Percentiles rank a stretch among this genome's conserved stretches.
These are phyloP conservation scores for Catocala sponsa DNA, from an alignment of 2,888 invertebrate species.

Conservation along the genomic window DNA sequence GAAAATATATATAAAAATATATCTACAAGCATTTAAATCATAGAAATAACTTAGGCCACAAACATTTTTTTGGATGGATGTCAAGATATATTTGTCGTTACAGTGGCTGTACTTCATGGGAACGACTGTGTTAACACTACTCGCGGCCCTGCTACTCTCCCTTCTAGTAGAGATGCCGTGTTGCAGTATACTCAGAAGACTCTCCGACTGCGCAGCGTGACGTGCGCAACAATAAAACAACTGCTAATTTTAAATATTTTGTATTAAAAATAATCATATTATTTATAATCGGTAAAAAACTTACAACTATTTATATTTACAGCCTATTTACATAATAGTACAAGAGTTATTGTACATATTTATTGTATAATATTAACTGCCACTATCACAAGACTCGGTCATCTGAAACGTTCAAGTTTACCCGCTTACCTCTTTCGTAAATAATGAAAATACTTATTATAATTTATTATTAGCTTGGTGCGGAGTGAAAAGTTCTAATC, in stretches of 20 bases:
- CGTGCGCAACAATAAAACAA: slow-evolving; percentile 25
- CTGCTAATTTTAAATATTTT: slow-evolving; percentile 27
- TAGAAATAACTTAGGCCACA: too few species aligned
- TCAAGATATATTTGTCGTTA: slow-evolving; percentile 42
- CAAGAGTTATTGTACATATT: slow-evolving; percentile 40
- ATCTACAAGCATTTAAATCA: too few species aligned
- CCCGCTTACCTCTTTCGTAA: too few species aligned
- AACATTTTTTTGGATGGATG: too few species aligned
- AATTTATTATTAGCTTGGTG: too few species aligned
- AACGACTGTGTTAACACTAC: slow-evolving; percentile 73
- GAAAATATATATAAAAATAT: too few species aligned
- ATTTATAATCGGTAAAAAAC: slow-evolving; percentile 60
- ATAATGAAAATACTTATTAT: too few species aligned
- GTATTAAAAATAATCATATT: slow-evolving; percentile 41
- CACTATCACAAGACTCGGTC: neutral
- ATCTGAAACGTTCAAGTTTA: neutral
- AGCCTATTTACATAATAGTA: slow-evolving; percentile 74
- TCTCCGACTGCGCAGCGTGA: slow-evolving; percentile 74
- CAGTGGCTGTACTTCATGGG: slow-evolving; percentile 88
- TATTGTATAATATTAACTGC: slow-evolving; percentile 5
- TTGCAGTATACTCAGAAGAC: slow-evolving; percentile 83
- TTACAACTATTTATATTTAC: slow-evolving; percentile 70
- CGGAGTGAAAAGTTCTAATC: too few species aligned
- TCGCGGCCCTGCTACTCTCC: slow-evolving; percentile 79
- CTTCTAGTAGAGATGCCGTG: slow-evolving; percentile 89